A percentile compares a stretch with the other conserved stretches of the same genome.
Evolutionary conservation across 2,797 vertebrate species (phyloP).

Genomic region (Trichosurus vulpecula): DNA sequence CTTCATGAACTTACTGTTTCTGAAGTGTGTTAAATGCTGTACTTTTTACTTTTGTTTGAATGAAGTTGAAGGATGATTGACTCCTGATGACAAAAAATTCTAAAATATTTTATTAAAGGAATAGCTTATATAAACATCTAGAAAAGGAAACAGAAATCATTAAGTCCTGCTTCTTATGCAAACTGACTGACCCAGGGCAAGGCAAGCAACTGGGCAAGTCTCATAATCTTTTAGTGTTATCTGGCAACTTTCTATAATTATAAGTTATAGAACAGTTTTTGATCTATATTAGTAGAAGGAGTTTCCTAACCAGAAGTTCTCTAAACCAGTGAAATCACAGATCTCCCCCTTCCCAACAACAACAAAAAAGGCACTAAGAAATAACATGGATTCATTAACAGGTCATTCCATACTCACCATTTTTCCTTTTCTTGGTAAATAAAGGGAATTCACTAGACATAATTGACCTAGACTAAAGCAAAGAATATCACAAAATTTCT

Average conservation of each 20-base stretch:
- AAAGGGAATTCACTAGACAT: not conserved
- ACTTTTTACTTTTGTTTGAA: not conserved
- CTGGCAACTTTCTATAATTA: not conserved
- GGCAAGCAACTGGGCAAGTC: not conserved
- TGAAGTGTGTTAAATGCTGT: not conserved
- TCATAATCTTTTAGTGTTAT: not conserved
- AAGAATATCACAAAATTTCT: not conserved
- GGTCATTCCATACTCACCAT: not conserved
- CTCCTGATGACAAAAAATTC: not conserved
- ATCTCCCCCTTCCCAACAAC: not conserved
- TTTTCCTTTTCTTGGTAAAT: not conserved
- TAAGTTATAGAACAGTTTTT: not conserved
- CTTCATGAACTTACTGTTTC: not conserved
- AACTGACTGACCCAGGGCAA: not conserved
- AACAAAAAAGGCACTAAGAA: not conserved
- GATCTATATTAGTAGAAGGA: not conserved
- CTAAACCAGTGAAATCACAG: not conserved
- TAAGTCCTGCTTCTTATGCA: not conserved
- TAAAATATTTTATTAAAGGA: not conserved
- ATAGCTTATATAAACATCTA: not conserved
- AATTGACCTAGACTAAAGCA: not conserved
- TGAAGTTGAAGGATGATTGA: not conserved
- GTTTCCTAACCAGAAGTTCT: not conserved
- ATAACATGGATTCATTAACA: not conserved
- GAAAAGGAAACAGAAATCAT: not conserved